Evolutionary conservation across 1,140 invertebrate species (phyloP), one percentile per base, ranked within the genome.

Genomic region (Drosophila dunni): DNA sequence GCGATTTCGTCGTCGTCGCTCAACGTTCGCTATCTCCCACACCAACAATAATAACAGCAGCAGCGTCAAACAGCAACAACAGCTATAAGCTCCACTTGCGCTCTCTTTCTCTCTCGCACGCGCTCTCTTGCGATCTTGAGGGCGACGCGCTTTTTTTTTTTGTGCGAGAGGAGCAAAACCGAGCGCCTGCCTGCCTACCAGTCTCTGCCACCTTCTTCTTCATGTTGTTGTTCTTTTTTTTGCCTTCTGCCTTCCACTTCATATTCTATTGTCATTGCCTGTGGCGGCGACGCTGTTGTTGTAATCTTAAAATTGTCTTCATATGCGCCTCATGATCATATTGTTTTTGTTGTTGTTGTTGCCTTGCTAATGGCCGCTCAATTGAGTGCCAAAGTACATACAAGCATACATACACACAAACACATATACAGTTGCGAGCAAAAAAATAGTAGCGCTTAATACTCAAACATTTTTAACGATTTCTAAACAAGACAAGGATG

Each of bases 251-350:
- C 58, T 61, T 51, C 38, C 79, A 86, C 82, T 86, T 86, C 83
- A 85, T 88, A 86, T 86, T 86, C 83, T 86, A 88, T 86, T 86
- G 83, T 86, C 83, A 88, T 76, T 85, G 75, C 62, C 62, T 71
- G 67, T 46, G 46, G 40, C 56, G 56, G 64, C 42, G 46, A 34
- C 56, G 56, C 36, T 70, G 58, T 83, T 85, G 75, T 86, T 86
- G 83, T 86, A 86, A 88, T 86, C 83, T 86, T 88, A 65, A 86
- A 86, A 88, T 86, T 86, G 84, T 86, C 83, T 86, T 86, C 79
- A 70, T 71, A 65, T 75, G 71, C 66, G 63, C 44, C 60, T 71
- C 51, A 57, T 71, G 61, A 38, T 70, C 29, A 24, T 72, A 44
- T 44, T 75, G 69, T 48, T 83, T 20, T 20, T 20, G 17, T 20